Conservation (phyloP, 2,888 invertebrate genomes). For the Heliconius sara region DNA sequence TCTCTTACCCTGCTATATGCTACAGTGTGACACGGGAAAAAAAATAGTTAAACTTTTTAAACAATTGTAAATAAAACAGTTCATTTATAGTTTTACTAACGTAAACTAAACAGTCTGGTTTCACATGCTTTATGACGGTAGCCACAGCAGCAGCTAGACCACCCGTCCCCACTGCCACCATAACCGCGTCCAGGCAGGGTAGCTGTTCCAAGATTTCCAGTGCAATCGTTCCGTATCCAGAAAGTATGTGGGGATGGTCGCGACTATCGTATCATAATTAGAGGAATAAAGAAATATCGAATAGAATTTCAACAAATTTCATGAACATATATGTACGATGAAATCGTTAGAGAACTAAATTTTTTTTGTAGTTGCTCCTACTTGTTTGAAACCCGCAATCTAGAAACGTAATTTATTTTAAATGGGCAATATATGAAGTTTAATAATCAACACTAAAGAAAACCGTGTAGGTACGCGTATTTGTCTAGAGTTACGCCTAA, state of each 20-base stretch:
- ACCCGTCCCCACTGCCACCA: conserved; percentile 95
- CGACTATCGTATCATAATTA: conserved; percentile 84
- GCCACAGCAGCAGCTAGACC: conserved; percentile 95
- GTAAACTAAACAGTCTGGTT: conserved; percentile 91
- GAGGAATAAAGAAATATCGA: not conserved
- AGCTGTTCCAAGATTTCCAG: conserved; percentile 95
- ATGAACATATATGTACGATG: not conserved
- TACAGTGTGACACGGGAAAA: no score
- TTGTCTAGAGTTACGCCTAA: no score
- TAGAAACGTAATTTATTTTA: no score
- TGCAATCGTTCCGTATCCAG: conserved; percentile 96
- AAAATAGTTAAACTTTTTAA: no score
- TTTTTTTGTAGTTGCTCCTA: not conserved
- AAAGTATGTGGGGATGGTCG: conserved; percentile 95
- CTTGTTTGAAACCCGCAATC: not conserved
- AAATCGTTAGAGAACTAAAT: not conserved
- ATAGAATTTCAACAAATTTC: not conserved
- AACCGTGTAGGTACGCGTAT: no score
- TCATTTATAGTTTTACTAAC: conserved; percentile 82
- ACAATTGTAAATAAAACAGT: no score
- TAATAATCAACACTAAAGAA: no score
- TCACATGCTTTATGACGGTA: conserved; percentile 91
- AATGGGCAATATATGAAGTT: no score
- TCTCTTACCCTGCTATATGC: no score
- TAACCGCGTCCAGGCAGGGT: conserved; percentile 91